phyloP scores from a whole-genome alignment of 2,888 invertebrate species.

The Eristalis tenax region DNA sequence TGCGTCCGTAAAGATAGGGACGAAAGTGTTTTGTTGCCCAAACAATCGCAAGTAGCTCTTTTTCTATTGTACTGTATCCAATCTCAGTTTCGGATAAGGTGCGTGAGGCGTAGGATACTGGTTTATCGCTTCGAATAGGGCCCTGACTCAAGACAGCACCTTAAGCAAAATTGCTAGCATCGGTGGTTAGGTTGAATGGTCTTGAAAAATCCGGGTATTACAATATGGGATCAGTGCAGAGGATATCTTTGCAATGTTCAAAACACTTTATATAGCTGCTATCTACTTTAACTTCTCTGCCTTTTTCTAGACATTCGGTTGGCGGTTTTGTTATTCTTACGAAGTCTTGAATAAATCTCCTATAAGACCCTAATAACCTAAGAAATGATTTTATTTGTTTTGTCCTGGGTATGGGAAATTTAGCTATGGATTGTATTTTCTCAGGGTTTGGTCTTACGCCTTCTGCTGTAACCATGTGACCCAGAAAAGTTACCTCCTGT shows the following conservation, averaged over 20 bases:
- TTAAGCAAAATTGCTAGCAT: too few relatives aligned
- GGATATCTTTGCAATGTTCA: background rate
- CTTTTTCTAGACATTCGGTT: slow-evolving; percentile 11
- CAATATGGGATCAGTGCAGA: too few relatives aligned
- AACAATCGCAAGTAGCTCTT: too few relatives aligned
- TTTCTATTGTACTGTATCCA: too few relatives aligned
- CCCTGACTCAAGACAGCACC: too few relatives aligned
- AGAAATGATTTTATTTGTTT: background rate
- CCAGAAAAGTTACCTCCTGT: background rate
- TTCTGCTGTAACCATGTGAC: background rate
- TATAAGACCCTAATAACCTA: background rate
- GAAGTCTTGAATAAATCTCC: background rate
- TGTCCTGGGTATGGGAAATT: background rate
- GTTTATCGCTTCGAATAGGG: too few relatives aligned
- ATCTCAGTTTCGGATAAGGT: too few relatives aligned
- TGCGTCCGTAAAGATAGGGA: too few relatives aligned
- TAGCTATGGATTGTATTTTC: background rate
- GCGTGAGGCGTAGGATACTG: too few relatives aligned
- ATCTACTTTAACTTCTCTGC: background rate
- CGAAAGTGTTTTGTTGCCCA: too few relatives aligned
- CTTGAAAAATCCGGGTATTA: too few relatives aligned
- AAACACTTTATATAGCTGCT: slow-evolving; percentile 2
- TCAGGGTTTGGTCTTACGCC: background rate
- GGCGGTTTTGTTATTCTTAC: slow-evolving; percentile 1
- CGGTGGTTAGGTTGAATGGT: too few relatives aligned